These are phyloP conservation scores for Aethina tumida DNA, from an alignment of 1,140 invertebrate species.

Conservation along the genomic window DNA sequence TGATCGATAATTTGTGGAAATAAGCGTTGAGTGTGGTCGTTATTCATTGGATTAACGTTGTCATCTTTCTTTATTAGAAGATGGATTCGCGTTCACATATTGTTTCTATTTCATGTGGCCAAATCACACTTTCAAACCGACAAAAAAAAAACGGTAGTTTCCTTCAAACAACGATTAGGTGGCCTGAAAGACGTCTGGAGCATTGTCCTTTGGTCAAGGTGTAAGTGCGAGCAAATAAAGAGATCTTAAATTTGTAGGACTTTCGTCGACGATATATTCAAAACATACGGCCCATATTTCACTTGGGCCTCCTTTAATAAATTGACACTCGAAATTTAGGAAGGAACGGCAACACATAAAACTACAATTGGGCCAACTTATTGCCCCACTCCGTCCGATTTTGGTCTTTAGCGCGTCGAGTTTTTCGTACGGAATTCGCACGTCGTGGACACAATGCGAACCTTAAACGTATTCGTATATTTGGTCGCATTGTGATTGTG, in stretches of 20 bases:
- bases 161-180: too few species aligned
- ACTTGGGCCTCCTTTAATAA: slow-evolving; percentile 20
- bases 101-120: slow-evolving; percentile 11
- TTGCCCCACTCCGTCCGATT: neutral
- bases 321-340: slow-evolving; percentile 17
- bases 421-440: neutral
- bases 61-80: slow-evolving; percentile 12
- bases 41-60: slow-evolving; percentile 10
- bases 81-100: slow-evolving; percentile 8
- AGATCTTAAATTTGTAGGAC: too few species aligned
- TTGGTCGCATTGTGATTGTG: slow-evolving; percentile 33
- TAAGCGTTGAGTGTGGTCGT: too few species aligned
- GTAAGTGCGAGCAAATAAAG: too few species aligned
- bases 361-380: slow-evolving; percentile 21
- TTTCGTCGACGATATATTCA: too few species aligned
- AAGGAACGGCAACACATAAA: slow-evolving; percentile 23
- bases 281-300: slow-evolving; percentile 27
- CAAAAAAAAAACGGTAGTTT: too few species aligned
- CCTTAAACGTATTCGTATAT: slow-evolving; percentile 30
- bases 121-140: too few species aligned
- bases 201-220: too few species aligned
- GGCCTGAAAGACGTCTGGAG: too few species aligned
- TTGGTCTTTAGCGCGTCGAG: neutral
- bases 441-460: slow-evolving; percentile 16
- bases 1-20: too few species aligned